Conservation (phyloP, 2,797 vertebrate species). For the Gila robusta region DNA sequence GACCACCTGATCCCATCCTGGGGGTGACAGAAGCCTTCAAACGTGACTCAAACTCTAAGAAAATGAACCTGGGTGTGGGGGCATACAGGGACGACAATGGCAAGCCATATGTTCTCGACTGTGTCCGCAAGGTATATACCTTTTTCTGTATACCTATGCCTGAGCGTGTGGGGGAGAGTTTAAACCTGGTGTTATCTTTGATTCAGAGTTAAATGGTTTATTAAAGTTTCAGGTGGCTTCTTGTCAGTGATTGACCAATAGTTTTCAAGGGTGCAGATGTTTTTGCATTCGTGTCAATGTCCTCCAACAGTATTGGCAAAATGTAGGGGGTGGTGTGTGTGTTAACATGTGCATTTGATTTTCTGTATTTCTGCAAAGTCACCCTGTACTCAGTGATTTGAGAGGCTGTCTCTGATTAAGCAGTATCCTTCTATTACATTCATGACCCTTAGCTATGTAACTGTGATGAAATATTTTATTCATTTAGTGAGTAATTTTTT, state of each 20-base stretch:
- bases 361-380: conserved; percentile 38
- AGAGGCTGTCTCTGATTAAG: not conserved
- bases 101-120: conserved; percentile 92
- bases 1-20: conserved; percentile 96
- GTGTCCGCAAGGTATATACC: conserved; percentile 89
- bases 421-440: not conserved
- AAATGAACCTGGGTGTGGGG: conserved; percentile 98
- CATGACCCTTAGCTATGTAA: not conserved
- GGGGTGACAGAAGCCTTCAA: conserved; percentile 97
- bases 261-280: not conserved
- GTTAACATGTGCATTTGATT: conserved; percentile 37
- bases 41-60: conserved; percentile 92
- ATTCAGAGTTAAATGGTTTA: not conserved
- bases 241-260: not conserved
- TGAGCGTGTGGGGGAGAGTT: not conserved
- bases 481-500: not conserved
- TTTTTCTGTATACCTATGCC: not conserved
- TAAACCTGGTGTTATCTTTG: not conserved
- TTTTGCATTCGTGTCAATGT: not conserved
- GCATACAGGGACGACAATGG: conserved; percentile 96
- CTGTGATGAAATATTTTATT: not conserved
- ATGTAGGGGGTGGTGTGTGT: not conserved
- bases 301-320: not conserved
- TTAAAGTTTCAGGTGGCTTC: not conserved
- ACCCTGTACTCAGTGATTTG: conserved; percentile 19